Evolutionary conservation across 1,140 invertebrate species (phyloP), one percentile per base, ranked within the genome.

Genomic region (Cylas formicarius): DNA sequence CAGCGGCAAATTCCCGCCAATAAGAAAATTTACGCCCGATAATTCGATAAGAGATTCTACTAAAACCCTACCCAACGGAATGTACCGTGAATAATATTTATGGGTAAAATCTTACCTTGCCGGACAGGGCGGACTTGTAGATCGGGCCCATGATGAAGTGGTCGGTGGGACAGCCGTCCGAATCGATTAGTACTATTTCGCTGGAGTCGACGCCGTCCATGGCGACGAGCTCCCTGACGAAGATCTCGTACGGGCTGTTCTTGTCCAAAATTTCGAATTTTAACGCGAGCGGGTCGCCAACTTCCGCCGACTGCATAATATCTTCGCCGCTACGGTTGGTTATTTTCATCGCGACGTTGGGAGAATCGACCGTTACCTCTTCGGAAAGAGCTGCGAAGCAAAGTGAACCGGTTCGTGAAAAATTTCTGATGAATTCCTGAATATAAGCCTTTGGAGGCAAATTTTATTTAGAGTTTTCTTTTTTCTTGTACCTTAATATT

Each of bases 341-440:
- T 57, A 93, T 91, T 63, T 86, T 86, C 90, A 94, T 94, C 2
- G 88, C 83, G 21, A 94, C 89, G 67, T 92, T 92, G 14, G 90
- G 90, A 32, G 89, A 91, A 61, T 91, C 88, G 11, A 95, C 90
- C 52, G 89, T 82, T 14, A 84, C 86, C 68, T 86, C 86, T 65
- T 85, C 86, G 19, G 78, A 84, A 19, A 87, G 68, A 2, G 81
- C 82, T 11, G 37, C 6, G 48, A 41, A n/a, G 13, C 22, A 35
- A 36, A 36, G 14, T 11, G 19, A 24, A n/a, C 17, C 17, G n/a
- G n/a, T n/a, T n/a, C n/a, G n/a, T n/a, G n/a, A n/a, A n/a, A n/a
- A n/a, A n/a, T n/a, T n/a, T n/a, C n/a, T n/a, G n/a, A n/a, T n/a
- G n/a, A n/a, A n/a, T n/a, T n/a, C n/a, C n/a, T n/a, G n/a, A n/a